Percentiles rank a stretch among this genome's conserved stretches.
Evolutionary conservation across 2,888 invertebrate genomes (phyloP).

Genomic region (Lathronympha strigana): DNA sequence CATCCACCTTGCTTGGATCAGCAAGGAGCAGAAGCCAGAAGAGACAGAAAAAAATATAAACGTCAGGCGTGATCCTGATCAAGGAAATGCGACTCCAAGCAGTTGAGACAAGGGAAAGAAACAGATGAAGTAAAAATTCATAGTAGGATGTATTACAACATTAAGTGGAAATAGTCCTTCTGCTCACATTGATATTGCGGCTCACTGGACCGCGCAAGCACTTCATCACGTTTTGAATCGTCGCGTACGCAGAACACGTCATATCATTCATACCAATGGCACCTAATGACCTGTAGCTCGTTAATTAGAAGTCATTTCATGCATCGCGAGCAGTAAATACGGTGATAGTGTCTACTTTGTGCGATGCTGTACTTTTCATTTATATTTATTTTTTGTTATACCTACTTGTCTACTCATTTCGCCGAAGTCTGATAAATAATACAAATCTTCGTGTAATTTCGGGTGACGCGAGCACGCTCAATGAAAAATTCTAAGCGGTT

Average conservation of each 20-base stretch:
- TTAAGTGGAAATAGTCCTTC: neutral
- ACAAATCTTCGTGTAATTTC: too few relatives aligned
- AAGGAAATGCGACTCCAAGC: too few relatives aligned
- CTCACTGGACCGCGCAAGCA: constrained; percentile 50
- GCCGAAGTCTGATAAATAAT: too few relatives aligned
- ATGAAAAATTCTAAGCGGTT: too few relatives aligned
- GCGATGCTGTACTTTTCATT: constrained; percentile 6
- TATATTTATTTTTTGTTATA: neutral
- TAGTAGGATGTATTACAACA: neutral
- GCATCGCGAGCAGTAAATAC: constrained; percentile 55
- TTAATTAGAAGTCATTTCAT: constrained; percentile 65
- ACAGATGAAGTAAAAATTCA: too few relatives aligned
- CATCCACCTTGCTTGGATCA: too few relatives aligned
- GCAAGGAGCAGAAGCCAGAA: too few relatives aligned
- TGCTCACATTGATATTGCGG: neutral
- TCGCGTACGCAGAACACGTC: constrained; percentile 52
- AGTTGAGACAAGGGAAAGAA: too few relatives aligned
- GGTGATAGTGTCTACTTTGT: constrained; percentile 49
- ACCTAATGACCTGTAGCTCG: constrained; percentile 61
- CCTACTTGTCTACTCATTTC: too few relatives aligned
- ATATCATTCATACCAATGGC: constrained; percentile 65
- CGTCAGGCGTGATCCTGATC: too few relatives aligned
- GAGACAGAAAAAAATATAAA: too few relatives aligned
- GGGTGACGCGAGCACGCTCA: too few relatives aligned
- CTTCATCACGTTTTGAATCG: constrained; percentile 45